Percentiles rank a stretch among this genome's conserved stretches.
These are phyloP conservation scores for Falco punctatus DNA, from an alignment of 2,113 vertebrate genomes.

Conservation along the genomic window DNA sequence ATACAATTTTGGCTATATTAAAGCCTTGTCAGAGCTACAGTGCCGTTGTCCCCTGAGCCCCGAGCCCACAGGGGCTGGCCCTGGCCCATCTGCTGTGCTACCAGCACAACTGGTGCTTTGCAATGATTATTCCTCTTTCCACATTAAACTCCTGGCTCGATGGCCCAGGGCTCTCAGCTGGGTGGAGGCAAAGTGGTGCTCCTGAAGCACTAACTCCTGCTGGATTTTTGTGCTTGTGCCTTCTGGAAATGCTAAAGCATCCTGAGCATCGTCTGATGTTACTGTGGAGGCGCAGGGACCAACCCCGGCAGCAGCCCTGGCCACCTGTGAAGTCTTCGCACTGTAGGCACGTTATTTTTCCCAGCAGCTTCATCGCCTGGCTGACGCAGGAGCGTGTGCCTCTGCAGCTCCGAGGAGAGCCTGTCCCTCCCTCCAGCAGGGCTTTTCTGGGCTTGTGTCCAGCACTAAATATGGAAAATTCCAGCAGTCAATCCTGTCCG, in stretches of 20 bases:
- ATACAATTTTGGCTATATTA: neutral
- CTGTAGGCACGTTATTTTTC: neutral
- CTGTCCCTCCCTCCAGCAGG: rapidly evolving
- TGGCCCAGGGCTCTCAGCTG: neutral
- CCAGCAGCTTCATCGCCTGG: neutral
- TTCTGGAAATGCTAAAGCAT: neutral
- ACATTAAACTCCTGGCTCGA: neutral
- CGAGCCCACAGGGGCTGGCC: neutral
- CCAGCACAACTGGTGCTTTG: neutral
- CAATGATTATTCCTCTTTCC: neutral
- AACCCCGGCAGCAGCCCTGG: neutral
- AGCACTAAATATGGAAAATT: slow-evolving; percentile 32
- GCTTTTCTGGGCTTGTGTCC: slow-evolving; percentile 4
- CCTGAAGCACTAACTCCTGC: neutral
- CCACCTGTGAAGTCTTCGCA: rapidly evolving
- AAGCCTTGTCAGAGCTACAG: neutral
- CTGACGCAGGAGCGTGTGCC: neutral
- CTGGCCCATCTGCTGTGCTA: neutral
- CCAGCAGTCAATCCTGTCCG: rapidly evolving
- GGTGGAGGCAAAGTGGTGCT: neutral
- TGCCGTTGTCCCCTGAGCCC: neutral
- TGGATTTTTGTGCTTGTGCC: neutral
- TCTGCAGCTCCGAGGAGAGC: neutral
- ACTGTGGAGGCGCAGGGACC: neutral
- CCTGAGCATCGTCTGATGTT: rapidly evolving